A percentile compares a stretch with the other conserved stretches of the same genome.
phyloP scores from a whole-genome alignment of 2,113 vertebrate genomes.

The Oreocharis arfaki region DNA sequence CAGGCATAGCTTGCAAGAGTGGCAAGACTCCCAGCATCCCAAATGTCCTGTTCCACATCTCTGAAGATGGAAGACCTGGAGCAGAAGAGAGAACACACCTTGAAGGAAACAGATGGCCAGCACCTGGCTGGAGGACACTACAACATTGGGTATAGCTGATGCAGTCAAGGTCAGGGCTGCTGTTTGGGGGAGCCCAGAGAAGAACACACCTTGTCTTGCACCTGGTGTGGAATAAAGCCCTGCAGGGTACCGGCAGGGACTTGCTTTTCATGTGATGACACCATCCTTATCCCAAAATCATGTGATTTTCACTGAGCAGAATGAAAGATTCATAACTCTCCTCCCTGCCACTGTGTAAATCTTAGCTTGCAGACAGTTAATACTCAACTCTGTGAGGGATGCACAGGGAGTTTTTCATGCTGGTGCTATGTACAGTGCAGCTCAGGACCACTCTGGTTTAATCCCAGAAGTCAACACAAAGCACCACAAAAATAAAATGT shows the following conservation, averaged over 20 bases:
- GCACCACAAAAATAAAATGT: not conserved
- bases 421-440: not conserved
- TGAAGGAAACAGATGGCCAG: not conserved
- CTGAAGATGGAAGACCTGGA: not conserved
- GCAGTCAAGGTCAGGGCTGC: not conserved
- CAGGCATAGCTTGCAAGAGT: not conserved
- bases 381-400: not conserved
- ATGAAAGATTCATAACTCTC: not conserved
- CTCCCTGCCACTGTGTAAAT: not conserved
- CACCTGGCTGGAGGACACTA: not conserved
- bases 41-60: not conserved
- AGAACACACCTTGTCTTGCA: accelerated
- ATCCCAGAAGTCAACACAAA: not conserved
- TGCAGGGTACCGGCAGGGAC: accelerated
- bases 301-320: not conserved
- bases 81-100: not conserved
- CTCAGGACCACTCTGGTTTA: not conserved
- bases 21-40: not conserved
- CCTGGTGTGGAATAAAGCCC: not conserved
- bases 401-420: not conserved
- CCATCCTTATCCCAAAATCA: not conserved
- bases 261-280: not conserved
- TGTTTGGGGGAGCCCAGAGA: not conserved
- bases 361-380: not conserved
- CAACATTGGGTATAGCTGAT: not conserved